A percentile compares a stretch with the other conserved stretches of the same genome.
Evolutionary conservation across 2,113 vertebrate species (phyloP).

Genomic region (Actenoides lindsayi): DNA sequence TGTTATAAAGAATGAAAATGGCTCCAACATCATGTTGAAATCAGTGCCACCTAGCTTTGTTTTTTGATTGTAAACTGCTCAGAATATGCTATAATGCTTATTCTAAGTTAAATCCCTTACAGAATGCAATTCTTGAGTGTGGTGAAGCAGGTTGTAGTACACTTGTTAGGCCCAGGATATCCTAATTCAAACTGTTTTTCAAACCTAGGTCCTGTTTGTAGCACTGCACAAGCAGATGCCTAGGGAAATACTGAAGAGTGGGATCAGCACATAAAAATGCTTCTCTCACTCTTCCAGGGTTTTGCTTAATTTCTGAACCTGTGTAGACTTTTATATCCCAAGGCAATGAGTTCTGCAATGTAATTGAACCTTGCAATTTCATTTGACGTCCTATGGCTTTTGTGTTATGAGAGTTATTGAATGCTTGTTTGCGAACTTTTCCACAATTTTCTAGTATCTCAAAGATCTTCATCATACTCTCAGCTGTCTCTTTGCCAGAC

Average conservation of each 20-base stretch:
- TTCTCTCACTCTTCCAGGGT: not conserved
- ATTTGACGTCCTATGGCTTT: not conserved
- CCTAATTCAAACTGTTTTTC: not conserved
- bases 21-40: not conserved
- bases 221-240: not conserved
- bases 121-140: accelerated
- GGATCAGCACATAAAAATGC: not conserved
- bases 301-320: not conserved
- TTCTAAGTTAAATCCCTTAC: not conserved
- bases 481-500: not conserved
- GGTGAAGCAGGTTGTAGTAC: not conserved
- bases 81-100: not conserved
- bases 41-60: not conserved
- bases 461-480: not conserved
- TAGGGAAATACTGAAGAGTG: not conserved
- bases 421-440: not conserved
- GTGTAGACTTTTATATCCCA: not conserved
- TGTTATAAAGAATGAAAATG: not conserved
- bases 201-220: not conserved
- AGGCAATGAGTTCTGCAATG: not conserved
- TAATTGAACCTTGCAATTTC: conserved; percentile 13
- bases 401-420: not conserved
- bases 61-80: not conserved
- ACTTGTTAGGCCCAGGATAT: not conserved
- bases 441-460: not conserved